phyloP scores from a whole-genome alignment of 2,888 invertebrate species.

The Eudasyphora cyanicolor region DNA sequence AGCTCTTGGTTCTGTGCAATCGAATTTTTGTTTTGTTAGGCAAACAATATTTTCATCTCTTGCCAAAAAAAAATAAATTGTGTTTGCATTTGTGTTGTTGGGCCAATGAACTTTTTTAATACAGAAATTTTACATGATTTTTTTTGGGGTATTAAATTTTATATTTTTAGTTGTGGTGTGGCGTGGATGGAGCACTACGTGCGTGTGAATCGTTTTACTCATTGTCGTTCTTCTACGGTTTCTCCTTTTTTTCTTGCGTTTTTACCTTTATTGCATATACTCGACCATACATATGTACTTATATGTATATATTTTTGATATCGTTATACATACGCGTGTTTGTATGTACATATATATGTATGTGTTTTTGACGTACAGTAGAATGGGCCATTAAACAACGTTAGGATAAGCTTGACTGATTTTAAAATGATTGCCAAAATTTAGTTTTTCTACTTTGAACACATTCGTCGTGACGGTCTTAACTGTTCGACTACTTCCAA shows the following conservation, averaged over 20 bases:
- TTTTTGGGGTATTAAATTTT: conserved; percentile 52
- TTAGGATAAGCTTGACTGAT: too few relatives aligned
- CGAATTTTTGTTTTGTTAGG: conserved; percentile 2
- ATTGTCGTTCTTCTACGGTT: conserved; percentile 32
- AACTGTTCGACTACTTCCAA: too few relatives aligned
- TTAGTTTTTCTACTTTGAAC: too few relatives aligned
- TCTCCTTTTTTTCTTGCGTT: neutral
- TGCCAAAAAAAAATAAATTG: conserved; percentile 47
- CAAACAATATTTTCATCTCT: conserved; percentile 31
- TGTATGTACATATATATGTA: too few relatives aligned
- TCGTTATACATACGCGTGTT: neutral
- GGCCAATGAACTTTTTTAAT: conserved; percentile 62
- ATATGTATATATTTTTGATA: conserved; percentile 11
- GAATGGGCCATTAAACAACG: too few relatives aligned
- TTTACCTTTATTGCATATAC: conserved; percentile 16
- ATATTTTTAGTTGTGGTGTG: conserved; percentile 22
- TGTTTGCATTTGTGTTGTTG: conserved; percentile 44
- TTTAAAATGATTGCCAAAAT: too few relatives aligned
- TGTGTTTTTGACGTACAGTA: too few relatives aligned
- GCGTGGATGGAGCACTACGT: too few relatives aligned
- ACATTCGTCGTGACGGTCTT: too few relatives aligned
- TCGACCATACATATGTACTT: too few relatives aligned
- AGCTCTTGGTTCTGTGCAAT: neutral
- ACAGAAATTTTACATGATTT: conserved; percentile 45
- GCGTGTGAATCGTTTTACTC: conserved; percentile 27